A percentile compares a stretch with the other conserved stretches of the same genome.
phyloP scores from a whole-genome alignment of 2,888 invertebrate species.

The Mythimna lalbum region DNA sequence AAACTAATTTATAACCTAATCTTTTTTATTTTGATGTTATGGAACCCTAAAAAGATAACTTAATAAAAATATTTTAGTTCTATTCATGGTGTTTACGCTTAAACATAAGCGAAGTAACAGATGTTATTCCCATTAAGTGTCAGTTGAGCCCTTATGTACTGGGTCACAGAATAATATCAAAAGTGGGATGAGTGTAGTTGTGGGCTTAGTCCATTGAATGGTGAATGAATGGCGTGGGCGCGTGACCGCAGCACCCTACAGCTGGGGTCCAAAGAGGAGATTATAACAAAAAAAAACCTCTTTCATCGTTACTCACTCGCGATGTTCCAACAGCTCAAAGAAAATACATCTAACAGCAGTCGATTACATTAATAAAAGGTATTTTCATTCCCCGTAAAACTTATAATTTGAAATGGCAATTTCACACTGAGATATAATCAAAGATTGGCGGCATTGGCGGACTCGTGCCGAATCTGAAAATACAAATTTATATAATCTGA shows the following conservation, averaged over 20 bases:
- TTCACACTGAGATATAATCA: conserved; percentile 64
- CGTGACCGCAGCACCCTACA: conserved; percentile 73
- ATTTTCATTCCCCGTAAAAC: conserved; percentile 42
- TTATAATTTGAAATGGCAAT: conserved; percentile 57
- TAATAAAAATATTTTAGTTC: conserved; percentile 15
- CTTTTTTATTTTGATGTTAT: background rate
- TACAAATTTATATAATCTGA: conserved; percentile 71
- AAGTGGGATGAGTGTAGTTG: conserved; percentile 73
- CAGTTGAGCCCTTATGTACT: conserved; percentile 55
- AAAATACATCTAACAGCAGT: conserved; percentile 32
- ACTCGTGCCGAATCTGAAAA: conserved; percentile 60
- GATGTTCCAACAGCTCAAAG: conserved; percentile 56
- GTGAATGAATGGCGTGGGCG: conserved; percentile 70
- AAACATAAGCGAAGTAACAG: conserved; percentile 66
- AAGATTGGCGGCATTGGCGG: conserved; percentile 57
- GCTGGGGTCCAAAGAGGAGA: conserved; percentile 71
- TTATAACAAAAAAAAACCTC: conserved; percentile 74
- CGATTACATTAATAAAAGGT: conserved; percentile 38
- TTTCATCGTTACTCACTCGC: conserved; percentile 72
- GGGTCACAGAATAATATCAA: conserved; percentile 72
- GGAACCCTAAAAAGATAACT: conserved; percentile 2
- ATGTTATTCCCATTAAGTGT: conserved; percentile 69
- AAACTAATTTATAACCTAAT: too few species aligned
- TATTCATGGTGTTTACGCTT: conserved; percentile 31
- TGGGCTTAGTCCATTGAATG: conserved; percentile 76